Percentiles rank a stretch among this genome's conserved stretches.
Conservation (phyloP, 2,113 vertebrate species). For the Solea solea region DNA sequence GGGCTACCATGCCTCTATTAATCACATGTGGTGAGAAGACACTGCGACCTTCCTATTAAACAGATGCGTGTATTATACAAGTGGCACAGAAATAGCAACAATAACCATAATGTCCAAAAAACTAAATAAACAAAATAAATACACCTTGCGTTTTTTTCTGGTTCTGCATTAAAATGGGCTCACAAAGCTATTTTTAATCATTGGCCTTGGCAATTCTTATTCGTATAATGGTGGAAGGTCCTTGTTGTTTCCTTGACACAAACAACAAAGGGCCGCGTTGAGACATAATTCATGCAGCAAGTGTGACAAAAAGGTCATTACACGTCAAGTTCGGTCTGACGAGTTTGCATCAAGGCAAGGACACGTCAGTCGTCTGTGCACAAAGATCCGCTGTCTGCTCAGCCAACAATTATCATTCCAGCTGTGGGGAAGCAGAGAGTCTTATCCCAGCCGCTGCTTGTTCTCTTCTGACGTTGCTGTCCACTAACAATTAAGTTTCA, state of each 20-base stretch:
- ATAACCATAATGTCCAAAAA: slow-evolving; percentile 41
- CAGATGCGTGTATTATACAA: slow-evolving; percentile 23
- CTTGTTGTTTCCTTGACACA: slow-evolving; percentile 20
- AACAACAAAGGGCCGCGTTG: slow-evolving; percentile 21
- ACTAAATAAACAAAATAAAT: slow-evolving; percentile 71
- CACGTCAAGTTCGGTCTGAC: slow-evolving; percentile 29
- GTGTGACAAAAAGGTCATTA: slow-evolving; percentile 23
- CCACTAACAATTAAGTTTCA: slow-evolving; percentile 25
- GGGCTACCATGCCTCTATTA: slow-evolving; percentile 53
- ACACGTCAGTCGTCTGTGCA: slow-evolving; percentile 7
- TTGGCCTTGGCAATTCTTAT: slow-evolving; percentile 52
- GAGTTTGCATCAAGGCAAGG: slow-evolving; percentile 21
- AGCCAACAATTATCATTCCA: slow-evolving; percentile 45
- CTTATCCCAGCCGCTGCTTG: slow-evolving; percentile 17
- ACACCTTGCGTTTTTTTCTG: slow-evolving; percentile 23
- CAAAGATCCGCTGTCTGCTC: slow-evolving; percentile 13
- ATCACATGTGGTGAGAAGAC: slow-evolving; percentile 54
- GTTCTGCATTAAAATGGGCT: slow-evolving; percentile 36
- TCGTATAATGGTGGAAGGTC: slow-evolving; percentile 14
- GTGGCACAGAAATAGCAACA: slow-evolving; percentile 52
- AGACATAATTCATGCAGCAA: slow-evolving; percentile 62
- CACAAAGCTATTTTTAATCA: slow-evolving; percentile 34
- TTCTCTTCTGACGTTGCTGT: slow-evolving; percentile 13
- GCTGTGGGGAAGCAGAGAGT: slow-evolving; percentile 30
- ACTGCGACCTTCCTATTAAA: not conserved